Base-by-base conservation (phyloP, 1,140 invertebrate species). In the Ctenoplectra terminalis region DNA sequence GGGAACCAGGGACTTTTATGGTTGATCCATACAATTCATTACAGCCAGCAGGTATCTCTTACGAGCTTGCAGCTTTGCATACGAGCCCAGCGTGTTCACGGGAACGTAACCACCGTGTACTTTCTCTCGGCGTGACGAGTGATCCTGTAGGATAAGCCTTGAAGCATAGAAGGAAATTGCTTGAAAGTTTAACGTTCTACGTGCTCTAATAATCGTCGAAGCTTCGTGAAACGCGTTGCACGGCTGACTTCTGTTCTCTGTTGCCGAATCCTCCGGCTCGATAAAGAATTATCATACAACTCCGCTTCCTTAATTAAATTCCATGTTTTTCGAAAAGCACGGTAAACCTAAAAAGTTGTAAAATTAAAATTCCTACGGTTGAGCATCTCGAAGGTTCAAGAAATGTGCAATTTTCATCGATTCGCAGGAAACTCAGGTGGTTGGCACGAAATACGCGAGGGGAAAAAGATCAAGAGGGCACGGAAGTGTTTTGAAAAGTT, bases 21-120 rank as follows among this genome's bases (percentile, higher is more conserved):
- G 56, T 67, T 61, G 67, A 79, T 79, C 76, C 76, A 72, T 79
- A 79, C 76, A 61, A 79, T 79, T 79, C 76, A 72, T 79, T 79
- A 72, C 43, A 72, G 20, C 76, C 67, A n/a, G 54, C 76, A 61
- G 67, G 67, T 79, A 79, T 79, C 76, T 79, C 67, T 50, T 79
- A 71, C 64, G 75, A 78, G 76, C 40, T n/a, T 40, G 17, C 67
- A 78, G 54, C 76, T 58, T 60, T 46, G 66, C 74, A 43, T 56
- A 31, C n/a, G 43, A 23, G 23, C 7, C 26, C 23, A 13, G 15
- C 40, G 40, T 37, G 54, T 78, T 58, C 75, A 69, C 37, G 48
- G 60, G n/a, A 37, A 78, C 66, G 63, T 46, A 69, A 78, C 52
- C 66, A 60, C 61, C 50, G 63, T 56, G 63, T 67, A 69, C 50